Evolutionary conservation across 2,888 invertebrate genomes (phyloP).

Genomic region (Cactoblastis cactorum): DNA sequence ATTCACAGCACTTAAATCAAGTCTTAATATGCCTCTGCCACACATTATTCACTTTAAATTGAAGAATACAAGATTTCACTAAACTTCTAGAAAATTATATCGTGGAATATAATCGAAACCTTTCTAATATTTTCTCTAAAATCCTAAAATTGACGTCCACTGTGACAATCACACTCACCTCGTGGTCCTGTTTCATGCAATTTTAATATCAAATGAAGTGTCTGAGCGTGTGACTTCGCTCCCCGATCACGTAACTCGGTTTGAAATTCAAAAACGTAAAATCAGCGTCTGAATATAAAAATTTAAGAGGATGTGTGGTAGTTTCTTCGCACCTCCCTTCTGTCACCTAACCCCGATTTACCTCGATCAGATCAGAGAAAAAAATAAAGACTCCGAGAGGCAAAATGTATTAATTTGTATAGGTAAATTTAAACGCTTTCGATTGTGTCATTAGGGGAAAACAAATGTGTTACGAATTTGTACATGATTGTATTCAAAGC

Average conservation of each 20-base stretch:
- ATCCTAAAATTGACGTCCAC: not conserved
- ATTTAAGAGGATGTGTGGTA: constrained; percentile 43
- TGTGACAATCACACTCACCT: not conserved
- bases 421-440: no score
- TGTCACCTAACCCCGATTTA: constrained; percentile 60
- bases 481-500: no score
- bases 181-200: constrained; percentile 30
- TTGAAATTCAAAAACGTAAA: constrained; percentile 65
- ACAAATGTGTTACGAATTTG: no score
- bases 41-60: no score
- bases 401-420: not conserved
- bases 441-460: no score
- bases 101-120: no score
- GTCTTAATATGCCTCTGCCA: no score
- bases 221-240: constrained; percentile 48
- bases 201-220: constrained; percentile 50
- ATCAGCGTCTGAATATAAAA: constrained; percentile 64
- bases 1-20: no score
- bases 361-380: constrained; percentile 21
- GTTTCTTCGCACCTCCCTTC: constrained; percentile 35
- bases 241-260: constrained; percentile 59
- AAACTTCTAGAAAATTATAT: no score
- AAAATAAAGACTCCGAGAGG: not conserved
- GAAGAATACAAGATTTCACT: no score
- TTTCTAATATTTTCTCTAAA: not conserved